Conservation (phyloP, 2,113 vertebrate genomes). For the Aegithalos caudatus region DNA sequence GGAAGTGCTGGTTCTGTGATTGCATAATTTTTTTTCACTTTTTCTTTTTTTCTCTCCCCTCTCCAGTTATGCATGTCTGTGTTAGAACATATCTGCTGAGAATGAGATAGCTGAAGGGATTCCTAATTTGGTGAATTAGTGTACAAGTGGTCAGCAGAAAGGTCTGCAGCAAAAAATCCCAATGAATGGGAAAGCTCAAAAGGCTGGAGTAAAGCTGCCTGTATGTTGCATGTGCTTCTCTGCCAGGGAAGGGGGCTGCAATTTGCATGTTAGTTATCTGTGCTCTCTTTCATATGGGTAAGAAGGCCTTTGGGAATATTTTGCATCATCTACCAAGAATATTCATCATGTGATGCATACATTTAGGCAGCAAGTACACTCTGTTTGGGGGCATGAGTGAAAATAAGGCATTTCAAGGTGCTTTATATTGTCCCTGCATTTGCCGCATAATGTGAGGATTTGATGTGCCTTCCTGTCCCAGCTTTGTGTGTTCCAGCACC, state of each 20-base stretch:
- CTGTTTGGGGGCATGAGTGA: not conserved
- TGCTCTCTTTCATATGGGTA: not conserved
- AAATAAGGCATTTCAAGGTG: not conserved
- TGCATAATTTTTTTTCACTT: not conserved
- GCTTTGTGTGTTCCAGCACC: not conserved
- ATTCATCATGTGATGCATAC: not conserved
- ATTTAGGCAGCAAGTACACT: not conserved
- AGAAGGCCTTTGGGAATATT: not conserved
- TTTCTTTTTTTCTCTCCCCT: not conserved
- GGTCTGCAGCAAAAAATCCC: not conserved
- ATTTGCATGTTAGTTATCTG: not conserved
- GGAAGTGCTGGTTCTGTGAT: not conserved
- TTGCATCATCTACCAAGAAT: not conserved
- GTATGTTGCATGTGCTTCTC: not conserved
- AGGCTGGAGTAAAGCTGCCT: not conserved
- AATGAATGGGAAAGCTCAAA: not conserved
- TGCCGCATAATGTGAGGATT: not conserved
- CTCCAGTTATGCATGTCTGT: fast-evolving
- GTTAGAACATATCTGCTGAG: not conserved
- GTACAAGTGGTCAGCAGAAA: not conserved
- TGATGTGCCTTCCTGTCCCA: not conserved
- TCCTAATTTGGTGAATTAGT: not conserved
- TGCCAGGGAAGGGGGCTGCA: not conserved
- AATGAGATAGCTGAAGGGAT: not conserved
- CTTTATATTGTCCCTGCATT: not conserved